phyloP scores from a whole-genome alignment of 2,113 vertebrate species.

The Melanerpes formicivorus region DNA sequence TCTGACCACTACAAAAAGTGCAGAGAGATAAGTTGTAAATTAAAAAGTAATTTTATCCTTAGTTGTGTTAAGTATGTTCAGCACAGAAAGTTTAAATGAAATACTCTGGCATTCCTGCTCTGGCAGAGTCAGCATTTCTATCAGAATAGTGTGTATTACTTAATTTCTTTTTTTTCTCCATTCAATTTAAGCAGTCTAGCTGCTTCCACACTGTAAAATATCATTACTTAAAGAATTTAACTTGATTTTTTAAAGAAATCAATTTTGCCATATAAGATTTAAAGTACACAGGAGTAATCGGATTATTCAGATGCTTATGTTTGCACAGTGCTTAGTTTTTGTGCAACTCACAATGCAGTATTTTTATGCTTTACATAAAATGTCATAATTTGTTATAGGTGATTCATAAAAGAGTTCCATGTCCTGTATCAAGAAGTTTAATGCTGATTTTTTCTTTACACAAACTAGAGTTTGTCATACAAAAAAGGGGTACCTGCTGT shows the following conservation, averaged over 20 bases:
- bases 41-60: constrained; percentile 58
- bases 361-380: neutral
- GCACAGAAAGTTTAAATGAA: constrained; percentile 5
- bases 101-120: neutral
- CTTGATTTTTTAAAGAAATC: neutral
- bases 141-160: neutral
- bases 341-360: neutral
- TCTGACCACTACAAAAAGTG: constrained; percentile 47
- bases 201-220: neutral
- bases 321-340: neutral
- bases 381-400: neutral
- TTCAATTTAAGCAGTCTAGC: neutral
- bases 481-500: neutral
- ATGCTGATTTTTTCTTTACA: neutral
- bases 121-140: constrained; percentile 2
- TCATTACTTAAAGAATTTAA: neutral
- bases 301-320: neutral
- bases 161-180: neutral
- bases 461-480: neutral
- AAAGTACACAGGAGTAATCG: neutral
- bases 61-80: constrained; percentile 21
- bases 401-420: neutral
- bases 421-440: neutral
- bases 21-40: constrained; percentile 61
- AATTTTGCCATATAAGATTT: neutral